Evolutionary conservation across 2,797 vertebrate species (phyloP).

Genomic region (Ctenopoma kingsleyae): DNA sequence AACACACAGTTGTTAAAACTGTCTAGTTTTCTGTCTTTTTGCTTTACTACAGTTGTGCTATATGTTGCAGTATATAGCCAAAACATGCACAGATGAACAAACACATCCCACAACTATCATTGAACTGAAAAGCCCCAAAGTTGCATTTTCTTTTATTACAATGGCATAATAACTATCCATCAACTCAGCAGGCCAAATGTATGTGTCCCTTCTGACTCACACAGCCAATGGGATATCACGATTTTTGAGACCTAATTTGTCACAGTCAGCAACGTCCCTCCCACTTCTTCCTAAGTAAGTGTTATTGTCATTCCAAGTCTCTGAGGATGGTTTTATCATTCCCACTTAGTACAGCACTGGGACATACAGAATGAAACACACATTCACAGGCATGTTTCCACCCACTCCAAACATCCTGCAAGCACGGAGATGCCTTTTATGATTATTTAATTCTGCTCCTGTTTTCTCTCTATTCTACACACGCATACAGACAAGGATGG

Average conservation of each 20-base stretch:
- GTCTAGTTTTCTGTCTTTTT: slow-evolving; percentile 20
- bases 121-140: slow-evolving; percentile 68
- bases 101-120: slow-evolving; percentile 43
- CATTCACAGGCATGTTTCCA: slow-evolving; percentile 32
- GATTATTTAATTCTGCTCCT: slow-evolving; percentile 60
- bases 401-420: slow-evolving; percentile 43
- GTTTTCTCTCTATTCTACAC: slow-evolving; percentile 39
- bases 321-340: slow-evolving; percentile 78
- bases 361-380: slow-evolving; percentile 29
- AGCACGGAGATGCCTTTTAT: slow-evolving; percentile 42
- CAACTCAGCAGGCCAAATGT: slow-evolving; percentile 67
- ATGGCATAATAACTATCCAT: slow-evolving; percentile 78
- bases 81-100: slow-evolving; percentile 6
- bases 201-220: slow-evolving; percentile 58
- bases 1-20: slow-evolving; percentile 5
- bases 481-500: slow-evolving; percentile 32
- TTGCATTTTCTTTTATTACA: slow-evolving; percentile 76
- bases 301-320: slow-evolving; percentile 71
- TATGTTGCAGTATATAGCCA: background rate
- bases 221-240: slow-evolving; percentile 64
- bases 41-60: slow-evolving; percentile 4
- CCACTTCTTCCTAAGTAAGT: slow-evolving; percentile 66
- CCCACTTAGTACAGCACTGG: slow-evolving; percentile 72
- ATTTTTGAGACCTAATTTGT: slow-evolving; percentile 75
- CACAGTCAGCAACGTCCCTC: slow-evolving; percentile 74